Evolutionary conservation across 2,113 vertebrate genomes (phyloP), one percentile per base, ranked within the genome.

Genomic region (Rhinichthys klamathensis): DNA sequence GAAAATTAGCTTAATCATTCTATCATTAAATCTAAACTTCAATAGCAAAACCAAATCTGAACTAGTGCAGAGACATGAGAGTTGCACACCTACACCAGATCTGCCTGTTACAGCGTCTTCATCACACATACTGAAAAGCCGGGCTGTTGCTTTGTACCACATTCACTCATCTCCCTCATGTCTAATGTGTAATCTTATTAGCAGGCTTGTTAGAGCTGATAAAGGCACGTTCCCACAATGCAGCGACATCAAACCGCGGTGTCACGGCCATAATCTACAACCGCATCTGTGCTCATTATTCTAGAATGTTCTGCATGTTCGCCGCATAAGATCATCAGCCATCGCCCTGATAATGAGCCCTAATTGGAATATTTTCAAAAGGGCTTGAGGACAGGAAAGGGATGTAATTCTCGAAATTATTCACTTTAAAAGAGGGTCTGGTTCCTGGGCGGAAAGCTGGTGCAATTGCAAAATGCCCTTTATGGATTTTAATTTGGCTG

Each of bases 351-450:
- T 93, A 91, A 94, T 91, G 87, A 92, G 87, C 86, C 87, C 80
- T 93, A 93, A 93, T 90, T 92, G 89, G 79, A 84, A 87, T 88
- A 89, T 92, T 92, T 86, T 93, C 86, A 91, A 90, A 56, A 92
- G 86, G 76, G 84, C 78, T 90, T 90, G 87, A 90, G 84, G 91
- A 73, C 27, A 88, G 78, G 83, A 35, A 46, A 82, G 32, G 9
- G 32, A 63, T 65, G 51, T 51, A 56, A 56, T 56, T 21, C 83
- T 27, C 23, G 8, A 41, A 54, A 72, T 82, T 58, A 25, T 72
- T 65, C 79, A 81, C 79, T 27, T 4, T 80, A 18, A 30, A 81
- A 49, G 41, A 49, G 44, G 41, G 25, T 49, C 44, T 69, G 46
- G 9, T 25, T 81, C 41, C 79, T 51, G 79, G n/a, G 41, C 6